Evolutionary conservation across 2,113 vertebrate genomes (phyloP), one percentile per base, ranked within the genome.

Genomic region (Lasiurus cinereus): DNA sequence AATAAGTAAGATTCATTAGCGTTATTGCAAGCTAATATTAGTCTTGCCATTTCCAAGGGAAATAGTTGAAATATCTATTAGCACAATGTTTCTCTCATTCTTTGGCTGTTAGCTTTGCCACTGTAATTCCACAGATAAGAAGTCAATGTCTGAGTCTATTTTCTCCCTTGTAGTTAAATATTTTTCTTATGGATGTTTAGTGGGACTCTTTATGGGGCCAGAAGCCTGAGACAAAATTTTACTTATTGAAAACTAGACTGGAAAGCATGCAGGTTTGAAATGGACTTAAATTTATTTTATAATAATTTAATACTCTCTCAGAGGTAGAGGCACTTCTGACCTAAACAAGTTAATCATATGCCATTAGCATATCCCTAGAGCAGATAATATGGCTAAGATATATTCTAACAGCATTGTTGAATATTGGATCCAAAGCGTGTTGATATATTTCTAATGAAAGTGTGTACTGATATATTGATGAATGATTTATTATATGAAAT

Each of bases 1-100:
- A 97, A 97, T 96, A 97, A 97, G 86, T 96, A 97, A 97, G 86
- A 93, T 96, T 97, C 97, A 97, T 98, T 98, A 93, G 83, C 85
- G n/a, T 95, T 98, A 97, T 95, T 96, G 54, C 69, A 90, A 69
- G 39, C 10, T 76, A n/a, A 39, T 96, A 93, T 96, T 97, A 96
- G 95, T 94, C 2, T 96, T 48, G n/a, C 94, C 48, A 91, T 97
- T 94, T 97, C 43, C 76, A 97, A 62, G 64, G 79, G 43, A 62
- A 94, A 96, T 52, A 89, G 54, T 90, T 92, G 50, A 95, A 96
- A 8, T 96, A 70, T 93, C 24, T 92, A 22, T 96, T 97, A 93
- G 89, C 73, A 48, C 24, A 86, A 54, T 67, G 70, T 31, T 93
- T 90, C 70, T 91, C 59, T 93, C 69, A 93, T 93, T 96, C 33